A percentile compares a stretch with the other conserved stretches of the same genome.
These are phyloP conservation scores for Diadophis punctatus DNA, from an alignment of 2,113 vertebrate species.

Conservation along the genomic window DNA sequence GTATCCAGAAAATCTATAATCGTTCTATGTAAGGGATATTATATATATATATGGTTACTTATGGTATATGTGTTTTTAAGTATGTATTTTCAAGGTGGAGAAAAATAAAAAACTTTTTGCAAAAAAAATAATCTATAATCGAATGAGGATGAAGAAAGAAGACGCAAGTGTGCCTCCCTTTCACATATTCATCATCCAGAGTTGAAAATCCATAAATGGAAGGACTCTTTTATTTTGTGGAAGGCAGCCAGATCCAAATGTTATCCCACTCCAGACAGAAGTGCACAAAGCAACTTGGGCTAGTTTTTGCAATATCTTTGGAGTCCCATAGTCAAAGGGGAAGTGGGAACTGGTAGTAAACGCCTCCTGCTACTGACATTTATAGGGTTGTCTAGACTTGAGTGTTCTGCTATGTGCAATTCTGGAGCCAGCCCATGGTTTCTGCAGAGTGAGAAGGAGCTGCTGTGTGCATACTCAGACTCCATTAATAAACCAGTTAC, in stretches of 20 bases:
- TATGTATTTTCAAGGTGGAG: no score
- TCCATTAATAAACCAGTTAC: background rate
- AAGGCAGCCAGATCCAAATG: background rate
- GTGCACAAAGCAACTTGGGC: background rate
- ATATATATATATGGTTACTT: no score
- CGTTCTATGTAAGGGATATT: no score
- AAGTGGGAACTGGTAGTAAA: background rate
- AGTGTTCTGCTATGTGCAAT: background rate
- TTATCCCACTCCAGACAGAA: background rate
- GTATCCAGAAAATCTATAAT: background rate
- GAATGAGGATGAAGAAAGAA: background rate
- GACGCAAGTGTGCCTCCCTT: background rate
- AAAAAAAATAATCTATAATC: no score
- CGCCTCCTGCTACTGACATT: background rate
- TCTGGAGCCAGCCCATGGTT: background rate
- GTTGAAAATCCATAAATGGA: background rate
- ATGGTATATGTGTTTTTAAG: no score
- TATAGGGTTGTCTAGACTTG: background rate
- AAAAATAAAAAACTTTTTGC: no score
- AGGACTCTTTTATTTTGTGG: background rate
- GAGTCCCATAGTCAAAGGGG: background rate
- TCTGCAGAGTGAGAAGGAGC: background rate
- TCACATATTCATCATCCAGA: background rate
- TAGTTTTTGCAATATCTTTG: background rate
- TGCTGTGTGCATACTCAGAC: constrained; percentile 30